A percentile compares a stretch with the other conserved stretches of the same genome.
phyloP scores from a whole-genome alignment of 2,888 invertebrate species.

The Phaedon cochleariae region DNA sequence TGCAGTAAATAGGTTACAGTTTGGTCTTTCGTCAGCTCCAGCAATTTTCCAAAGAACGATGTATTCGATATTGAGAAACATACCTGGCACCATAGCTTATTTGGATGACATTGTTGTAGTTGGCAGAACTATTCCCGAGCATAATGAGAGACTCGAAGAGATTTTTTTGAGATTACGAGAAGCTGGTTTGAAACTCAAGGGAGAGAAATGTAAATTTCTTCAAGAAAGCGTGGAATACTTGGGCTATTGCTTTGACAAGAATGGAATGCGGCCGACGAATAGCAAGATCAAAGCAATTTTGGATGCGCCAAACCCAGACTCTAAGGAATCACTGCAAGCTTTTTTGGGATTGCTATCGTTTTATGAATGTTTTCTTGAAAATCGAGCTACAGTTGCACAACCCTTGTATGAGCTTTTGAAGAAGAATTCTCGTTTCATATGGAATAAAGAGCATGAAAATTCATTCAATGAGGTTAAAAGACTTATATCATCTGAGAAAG shows the following conservation, averaged over 20 bases:
- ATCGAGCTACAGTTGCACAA: too few relatives aligned
- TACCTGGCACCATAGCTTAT: constrained; percentile 47
- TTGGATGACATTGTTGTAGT: constrained; percentile 52
- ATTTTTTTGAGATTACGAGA: constrained; percentile 31
- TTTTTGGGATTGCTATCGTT: too few relatives aligned
- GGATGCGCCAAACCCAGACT: too few relatives aligned
- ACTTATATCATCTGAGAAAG: too few relatives aligned
- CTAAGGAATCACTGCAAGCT: too few relatives aligned
- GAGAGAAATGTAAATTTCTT: constrained; percentile 54
- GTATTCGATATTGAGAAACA: constrained; percentile 50
- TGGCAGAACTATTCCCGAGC: constrained; percentile 40
- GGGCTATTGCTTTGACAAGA: too few relatives aligned
- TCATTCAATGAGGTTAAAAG: too few relatives aligned
- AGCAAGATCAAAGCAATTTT: constrained; percentile 38
- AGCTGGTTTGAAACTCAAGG: constrained; percentile 47
- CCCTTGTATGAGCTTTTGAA: too few relatives aligned
- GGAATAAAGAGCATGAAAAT: too few relatives aligned
- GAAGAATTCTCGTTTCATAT: too few relatives aligned
- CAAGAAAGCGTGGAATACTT: constrained; percentile 47
- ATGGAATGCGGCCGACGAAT: constrained; percentile 18
- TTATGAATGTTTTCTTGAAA: too few relatives aligned
- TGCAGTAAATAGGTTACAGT: constrained; percentile 51
- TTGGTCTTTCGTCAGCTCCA: constrained; percentile 55
- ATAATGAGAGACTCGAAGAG: constrained; percentile 39
- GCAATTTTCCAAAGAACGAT: constrained; percentile 54